Evolutionary conservation across 2,797 vertebrate species (phyloP).

Genomic region (Acanthurus tractus): DNA sequence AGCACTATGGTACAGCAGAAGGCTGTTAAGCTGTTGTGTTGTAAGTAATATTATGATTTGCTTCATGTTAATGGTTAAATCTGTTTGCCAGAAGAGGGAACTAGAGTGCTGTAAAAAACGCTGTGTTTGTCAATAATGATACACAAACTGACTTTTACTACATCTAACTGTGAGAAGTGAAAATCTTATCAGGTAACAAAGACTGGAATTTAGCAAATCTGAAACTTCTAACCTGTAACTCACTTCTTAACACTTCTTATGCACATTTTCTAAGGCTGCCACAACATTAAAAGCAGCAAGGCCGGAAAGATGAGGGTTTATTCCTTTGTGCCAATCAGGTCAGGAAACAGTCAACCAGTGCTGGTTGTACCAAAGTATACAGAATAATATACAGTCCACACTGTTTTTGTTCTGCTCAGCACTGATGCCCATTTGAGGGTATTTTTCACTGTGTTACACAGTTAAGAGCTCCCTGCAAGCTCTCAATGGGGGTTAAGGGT

Average conservation of each 20-base stretch:
- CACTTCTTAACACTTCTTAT: too few relatives aligned
- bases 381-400: too few relatives aligned
- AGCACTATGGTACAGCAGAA: neutral
- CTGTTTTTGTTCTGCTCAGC: too few relatives aligned
- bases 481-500: conserved; percentile 63
- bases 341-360: too few relatives aligned
- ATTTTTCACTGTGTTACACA: conserved; percentile 23
- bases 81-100: conserved; percentile 80
- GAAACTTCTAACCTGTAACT: too few relatives aligned
- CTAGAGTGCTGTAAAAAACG: conserved; percentile 67
- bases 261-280: too few relatives aligned
- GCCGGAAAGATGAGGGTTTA: too few relatives aligned
- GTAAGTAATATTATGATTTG: neutral
- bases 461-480: conserved; percentile 49
- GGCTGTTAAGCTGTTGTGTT: neutral
- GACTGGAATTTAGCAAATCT: too few relatives aligned
- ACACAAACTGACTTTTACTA: neutral
- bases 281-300: too few relatives aligned
- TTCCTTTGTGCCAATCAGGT: too few relatives aligned
- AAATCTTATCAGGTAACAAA: neutral
- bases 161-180: neutral
- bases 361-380: too few relatives aligned
- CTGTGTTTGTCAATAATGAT: conserved; percentile 25
- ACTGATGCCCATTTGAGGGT: too few relatives aligned
- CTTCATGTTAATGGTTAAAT: conserved; percentile 13